Evolutionary conservation across 2,113 vertebrate species (phyloP).

Genomic region (Dunckerocampus dactyliophorus): DNA sequence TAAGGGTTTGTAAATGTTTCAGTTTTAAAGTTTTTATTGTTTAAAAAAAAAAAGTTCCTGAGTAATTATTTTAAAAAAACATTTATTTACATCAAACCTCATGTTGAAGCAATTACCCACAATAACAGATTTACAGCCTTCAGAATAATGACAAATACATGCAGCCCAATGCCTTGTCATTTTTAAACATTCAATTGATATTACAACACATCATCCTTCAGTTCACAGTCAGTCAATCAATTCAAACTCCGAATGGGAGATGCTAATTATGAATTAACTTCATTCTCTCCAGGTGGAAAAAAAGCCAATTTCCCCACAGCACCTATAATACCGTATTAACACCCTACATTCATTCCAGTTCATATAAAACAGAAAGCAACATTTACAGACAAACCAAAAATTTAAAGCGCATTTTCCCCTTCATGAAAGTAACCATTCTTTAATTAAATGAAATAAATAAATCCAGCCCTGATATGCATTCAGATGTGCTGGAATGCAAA

Average conservation of each 20-base stretch:
- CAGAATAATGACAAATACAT: slow-evolving; percentile 23
- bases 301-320: slow-evolving; percentile 15
- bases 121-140: slow-evolving; percentile 37
- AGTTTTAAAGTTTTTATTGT: slow-evolving; percentile 2
- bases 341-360: slow-evolving; percentile 31
- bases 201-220: slow-evolving; percentile 14
- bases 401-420: slow-evolving; percentile 35
- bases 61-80: not conserved
- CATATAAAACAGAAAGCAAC: slow-evolving; percentile 43
- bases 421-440: slow-evolving; percentile 42
- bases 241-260: slow-evolving; percentile 39
- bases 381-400: slow-evolving; percentile 55
- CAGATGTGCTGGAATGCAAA: not conserved
- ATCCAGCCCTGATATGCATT: not conserved
- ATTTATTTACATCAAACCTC: slow-evolving; percentile 59
- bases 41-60: slow-evolving; percentile 33
- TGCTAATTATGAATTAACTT: not conserved
- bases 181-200: slow-evolving; percentile 18
- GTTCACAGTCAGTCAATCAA: slow-evolving; percentile 60
- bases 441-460: slow-evolving; percentile 15
- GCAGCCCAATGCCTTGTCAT: slow-evolving; percentile 46
- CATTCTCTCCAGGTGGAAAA: slow-evolving; percentile 1
- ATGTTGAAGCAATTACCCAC: slow-evolving; percentile 47
- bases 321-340: slow-evolving; percentile 33
- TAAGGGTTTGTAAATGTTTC: not conserved